Evolutionary conservation across 1,140 invertebrate genomes (phyloP), one percentile per base, ranked within the genome.

Genomic region (Kradibia gibbosae): DNA sequence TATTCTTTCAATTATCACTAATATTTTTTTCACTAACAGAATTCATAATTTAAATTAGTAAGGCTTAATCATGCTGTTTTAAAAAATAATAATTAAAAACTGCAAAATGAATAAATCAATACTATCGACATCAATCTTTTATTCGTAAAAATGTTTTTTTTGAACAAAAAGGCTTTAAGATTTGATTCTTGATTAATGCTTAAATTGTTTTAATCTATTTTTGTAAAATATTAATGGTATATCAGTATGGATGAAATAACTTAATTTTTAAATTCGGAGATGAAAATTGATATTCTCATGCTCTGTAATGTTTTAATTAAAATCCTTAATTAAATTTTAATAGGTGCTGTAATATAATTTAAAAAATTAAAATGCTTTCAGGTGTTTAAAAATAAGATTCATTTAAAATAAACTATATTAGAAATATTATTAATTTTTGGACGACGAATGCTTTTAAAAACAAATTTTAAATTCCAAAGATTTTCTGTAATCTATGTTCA

Each of bases 221-320:
- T 57, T 57, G 7, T 15, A 57, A 25, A 57, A 57, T 57, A 5
- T 57, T 28, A 28, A 28, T 28, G 5, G 4, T 57, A 25, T 57
- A 57, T 25, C 25, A 57, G 25, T 57, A 25, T 28, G 28, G 25
- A 57, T 25, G 28, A 25, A 57, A 57, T 28, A 28, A 25, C 8
- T 62, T 42, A 67, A 39, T 42, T 39, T 42, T 22, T 39, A 22
- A 39, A 67, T 42, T 67, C 36, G n/a, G 2, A 67, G 42, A 67
- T 39, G 2, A 42, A 65, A 65, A 34, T 4, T 67, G 3, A 60
- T 36, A 65, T 65, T 36, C 36, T 65, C 1, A 36, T 42, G 22
- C 34, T 39, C 17, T 67, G 10, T 4, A 31, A 62, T 31, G 36
- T 42, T 71, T 45, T 71, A 71, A 71, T 45, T 71, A 71, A 71